A percentile compares a stretch with the other conserved stretches of the same genome.
Evolutionary conservation across 2,113 vertebrate species (phyloP).

Genomic region (Antigone vipio): DNA sequence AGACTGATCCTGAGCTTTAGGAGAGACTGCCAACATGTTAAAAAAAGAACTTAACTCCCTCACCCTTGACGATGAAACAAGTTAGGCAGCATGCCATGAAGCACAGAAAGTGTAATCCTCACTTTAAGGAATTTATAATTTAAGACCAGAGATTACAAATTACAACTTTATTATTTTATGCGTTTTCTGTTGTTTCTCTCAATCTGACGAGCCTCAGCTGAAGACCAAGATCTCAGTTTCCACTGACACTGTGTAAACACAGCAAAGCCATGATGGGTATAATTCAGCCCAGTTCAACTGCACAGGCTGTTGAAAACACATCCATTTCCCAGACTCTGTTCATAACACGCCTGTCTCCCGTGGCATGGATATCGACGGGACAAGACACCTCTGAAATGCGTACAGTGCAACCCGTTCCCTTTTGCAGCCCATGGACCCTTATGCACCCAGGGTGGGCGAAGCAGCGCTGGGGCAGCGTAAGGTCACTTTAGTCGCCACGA

Average conservation of each 20-base stretch:
- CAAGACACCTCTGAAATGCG: neutral
- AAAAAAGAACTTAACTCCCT: neutral
- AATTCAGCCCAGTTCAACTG: neutral
- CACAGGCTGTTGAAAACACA: neutral
- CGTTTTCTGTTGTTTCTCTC: neutral
- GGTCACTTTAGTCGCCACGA: neutral
- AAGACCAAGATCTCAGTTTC: neutral
- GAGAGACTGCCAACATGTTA: neutral
- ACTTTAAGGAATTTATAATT: neutral
- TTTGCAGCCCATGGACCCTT: neutral
- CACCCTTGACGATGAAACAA: neutral
- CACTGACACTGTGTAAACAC: neutral
- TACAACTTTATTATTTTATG: neutral
- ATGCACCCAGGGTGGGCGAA: fast-evolving
- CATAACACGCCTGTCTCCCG: fast-evolving
- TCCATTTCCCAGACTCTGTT: neutral
- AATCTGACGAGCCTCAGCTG: neutral
- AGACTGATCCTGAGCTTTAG: neutral
- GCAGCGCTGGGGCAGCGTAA: fast-evolving
- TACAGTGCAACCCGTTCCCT: neutral
- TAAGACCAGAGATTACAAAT: neutral
- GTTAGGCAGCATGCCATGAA: neutral
- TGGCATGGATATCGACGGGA: fast-evolving
- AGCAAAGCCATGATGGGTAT: neutral
- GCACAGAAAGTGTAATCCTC: neutral